Evolutionary conservation across 2,113 vertebrate species (phyloP).

Genomic region (Peucedramus taeniatus): DNA sequence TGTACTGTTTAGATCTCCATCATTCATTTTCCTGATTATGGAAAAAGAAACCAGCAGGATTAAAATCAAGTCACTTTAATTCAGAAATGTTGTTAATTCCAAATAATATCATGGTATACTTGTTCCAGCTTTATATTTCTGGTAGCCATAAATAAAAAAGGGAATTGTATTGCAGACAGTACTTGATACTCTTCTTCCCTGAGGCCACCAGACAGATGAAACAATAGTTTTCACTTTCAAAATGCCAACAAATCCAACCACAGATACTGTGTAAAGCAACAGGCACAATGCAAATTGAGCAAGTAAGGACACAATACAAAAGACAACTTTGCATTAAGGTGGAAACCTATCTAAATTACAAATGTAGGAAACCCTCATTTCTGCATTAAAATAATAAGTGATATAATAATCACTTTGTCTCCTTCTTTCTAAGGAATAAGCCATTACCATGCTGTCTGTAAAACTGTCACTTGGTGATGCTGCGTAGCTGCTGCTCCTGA

Average conservation of each 20-base stretch:
- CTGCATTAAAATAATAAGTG: constrained; percentile 2
- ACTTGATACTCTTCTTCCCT: neutral
- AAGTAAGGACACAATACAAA: neutral
- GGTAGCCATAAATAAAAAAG: neutral
- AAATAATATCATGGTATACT: neutral
- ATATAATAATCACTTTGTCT: neutral
- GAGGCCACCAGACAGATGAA: neutral
- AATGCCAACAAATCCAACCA: neutral
- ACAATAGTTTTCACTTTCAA: neutral
- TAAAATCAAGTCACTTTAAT: neutral
- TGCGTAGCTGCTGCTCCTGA: neutral
- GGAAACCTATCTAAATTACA: neutral
- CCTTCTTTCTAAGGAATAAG: neutral
- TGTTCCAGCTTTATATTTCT: neutral
- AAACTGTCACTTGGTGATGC: neutral
- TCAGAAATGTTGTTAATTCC: neutral
- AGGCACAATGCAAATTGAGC: neutral
- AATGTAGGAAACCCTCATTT: neutral
- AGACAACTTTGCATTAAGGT: neutral
- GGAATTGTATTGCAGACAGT: neutral
- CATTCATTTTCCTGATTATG: neutral
- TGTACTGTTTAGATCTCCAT: neutral
- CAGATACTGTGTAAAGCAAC: neutral
- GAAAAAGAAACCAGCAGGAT: neutral
- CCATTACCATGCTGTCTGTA: neutral